Percentiles rank a stretch among this genome's conserved stretches.
These are phyloP conservation scores for Prionace glauca DNA, from an alignment of 2,797 vertebrate species.

Conservation along the genomic window DNA sequence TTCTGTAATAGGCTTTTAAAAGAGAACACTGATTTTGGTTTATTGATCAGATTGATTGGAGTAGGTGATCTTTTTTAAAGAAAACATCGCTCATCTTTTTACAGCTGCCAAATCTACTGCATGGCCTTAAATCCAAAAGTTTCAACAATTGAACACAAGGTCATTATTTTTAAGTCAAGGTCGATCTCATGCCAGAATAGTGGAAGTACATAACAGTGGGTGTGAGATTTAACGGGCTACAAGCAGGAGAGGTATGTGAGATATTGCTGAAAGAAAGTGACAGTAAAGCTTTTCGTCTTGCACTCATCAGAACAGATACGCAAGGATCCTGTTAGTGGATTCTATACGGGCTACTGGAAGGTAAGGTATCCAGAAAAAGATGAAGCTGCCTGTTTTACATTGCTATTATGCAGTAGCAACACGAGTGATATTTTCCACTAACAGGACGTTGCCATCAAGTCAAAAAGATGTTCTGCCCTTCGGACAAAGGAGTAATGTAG, in stretches of 20 bases:
- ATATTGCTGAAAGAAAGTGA: not conserved
- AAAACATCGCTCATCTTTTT: not conserved
- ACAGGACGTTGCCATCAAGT: too few relatives aligned
- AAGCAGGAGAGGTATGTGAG: not conserved
- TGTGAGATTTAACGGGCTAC: not conserved
- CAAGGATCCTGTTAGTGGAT: too few relatives aligned
- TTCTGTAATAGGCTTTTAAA: not conserved
- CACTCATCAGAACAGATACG: too few relatives aligned
- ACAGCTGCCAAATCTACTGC: not conserved
- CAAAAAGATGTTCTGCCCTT: too few relatives aligned
- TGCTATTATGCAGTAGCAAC: too few relatives aligned
- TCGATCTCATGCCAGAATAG: not conserved
- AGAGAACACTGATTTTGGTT: not conserved
- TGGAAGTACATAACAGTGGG: not conserved
- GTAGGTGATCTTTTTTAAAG: not conserved
- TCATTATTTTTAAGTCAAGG: not conserved
- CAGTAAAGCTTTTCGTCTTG: too few relatives aligned
- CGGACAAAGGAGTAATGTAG: too few relatives aligned
- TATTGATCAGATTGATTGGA: not conserved
- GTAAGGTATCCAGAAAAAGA: too few relatives aligned
- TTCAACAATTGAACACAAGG: not conserved
- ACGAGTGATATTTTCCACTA: too few relatives aligned
- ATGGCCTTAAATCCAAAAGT: not conserved
- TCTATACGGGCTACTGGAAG: too few relatives aligned
- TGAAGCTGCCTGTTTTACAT: too few relatives aligned